phyloP scores from a whole-genome alignment of 2,888 invertebrate genomes.

The Heliconius aoede region DNA sequence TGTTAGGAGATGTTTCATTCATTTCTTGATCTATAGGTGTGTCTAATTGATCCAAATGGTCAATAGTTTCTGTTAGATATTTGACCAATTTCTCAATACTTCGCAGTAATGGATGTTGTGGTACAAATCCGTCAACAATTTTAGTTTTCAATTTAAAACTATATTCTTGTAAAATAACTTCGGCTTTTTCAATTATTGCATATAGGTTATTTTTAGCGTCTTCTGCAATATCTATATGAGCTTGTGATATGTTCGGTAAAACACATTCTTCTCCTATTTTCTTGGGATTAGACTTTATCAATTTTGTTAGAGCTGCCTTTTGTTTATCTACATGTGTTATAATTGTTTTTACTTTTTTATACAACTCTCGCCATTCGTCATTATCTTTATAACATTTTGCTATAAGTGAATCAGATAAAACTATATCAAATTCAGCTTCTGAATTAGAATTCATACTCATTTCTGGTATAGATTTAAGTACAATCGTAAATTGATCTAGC shows the following conservation, averaged over 20 bases:
- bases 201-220: conserved; percentile 64
- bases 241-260: conserved; percentile 62
- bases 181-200: conserved; percentile 58
- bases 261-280: conserved; percentile 56
- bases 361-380: conserved; percentile 69
- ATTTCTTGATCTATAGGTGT: conserved; percentile 55
- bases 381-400: conserved; percentile 69
- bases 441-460: conserved; percentile 54
- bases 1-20: conserved; percentile 54
- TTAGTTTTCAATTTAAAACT: conserved; percentile 61
- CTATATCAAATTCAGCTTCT: conserved; percentile 69
- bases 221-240: conserved; percentile 64
- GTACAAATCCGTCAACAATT: conserved; percentile 50
- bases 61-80: conserved; percentile 60
- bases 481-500: conserved; percentile 87
- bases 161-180: conserved; percentile 62
- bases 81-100: conserved; percentile 60
- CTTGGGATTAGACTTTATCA: conserved; percentile 61
- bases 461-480: conserved; percentile 84
- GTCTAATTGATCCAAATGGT: conserved; percentile 59
- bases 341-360: conserved; percentile 64
- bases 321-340: conserved; percentile 67
- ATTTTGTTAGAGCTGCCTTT: conserved; percentile 66
- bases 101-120: conserved; percentile 67
- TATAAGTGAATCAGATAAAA: conserved; percentile 69